phyloP scores from a whole-genome alignment of 2,888 invertebrate species.

The Tipula lateralis region DNA sequence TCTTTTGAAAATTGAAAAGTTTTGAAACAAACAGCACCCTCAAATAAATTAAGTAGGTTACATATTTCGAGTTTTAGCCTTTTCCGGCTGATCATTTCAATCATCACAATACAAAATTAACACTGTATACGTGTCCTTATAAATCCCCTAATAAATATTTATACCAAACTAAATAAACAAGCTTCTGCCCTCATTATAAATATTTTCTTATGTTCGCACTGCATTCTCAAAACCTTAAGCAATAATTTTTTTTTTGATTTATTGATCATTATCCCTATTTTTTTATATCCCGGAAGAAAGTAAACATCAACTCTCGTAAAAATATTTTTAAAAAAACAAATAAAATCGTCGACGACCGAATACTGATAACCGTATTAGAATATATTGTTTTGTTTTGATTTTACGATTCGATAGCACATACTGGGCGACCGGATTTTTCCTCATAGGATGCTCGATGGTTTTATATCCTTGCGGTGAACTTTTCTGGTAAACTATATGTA shows the following conservation, averaged over 20 bases:
- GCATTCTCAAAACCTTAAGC: background rate
- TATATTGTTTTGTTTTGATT: background rate
- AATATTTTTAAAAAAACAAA: background rate
- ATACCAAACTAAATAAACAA: background rate
- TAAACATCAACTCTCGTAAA: constrained; percentile 11
- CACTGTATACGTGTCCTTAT: background rate
- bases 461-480: background rate
- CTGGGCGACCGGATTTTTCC: background rate
- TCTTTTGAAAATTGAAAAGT: no score
- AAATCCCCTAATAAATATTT: background rate
- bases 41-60: no score
- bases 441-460: background rate
- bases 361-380: background rate
- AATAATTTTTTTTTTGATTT: background rate
- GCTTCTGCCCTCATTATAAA: background rate
- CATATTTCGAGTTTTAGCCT: no score
- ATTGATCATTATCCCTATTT: constrained; percentile 4
- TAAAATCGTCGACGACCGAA: background rate
- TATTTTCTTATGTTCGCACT: background rate
- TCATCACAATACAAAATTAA: background rate
- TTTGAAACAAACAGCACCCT: no score
- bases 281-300: background rate
- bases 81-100: background rate
- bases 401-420: background rate
- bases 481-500: background rate